Evolutionary conservation across 2,797 vertebrate genomes (phyloP).

Genomic region (Ibycter americanus): DNA sequence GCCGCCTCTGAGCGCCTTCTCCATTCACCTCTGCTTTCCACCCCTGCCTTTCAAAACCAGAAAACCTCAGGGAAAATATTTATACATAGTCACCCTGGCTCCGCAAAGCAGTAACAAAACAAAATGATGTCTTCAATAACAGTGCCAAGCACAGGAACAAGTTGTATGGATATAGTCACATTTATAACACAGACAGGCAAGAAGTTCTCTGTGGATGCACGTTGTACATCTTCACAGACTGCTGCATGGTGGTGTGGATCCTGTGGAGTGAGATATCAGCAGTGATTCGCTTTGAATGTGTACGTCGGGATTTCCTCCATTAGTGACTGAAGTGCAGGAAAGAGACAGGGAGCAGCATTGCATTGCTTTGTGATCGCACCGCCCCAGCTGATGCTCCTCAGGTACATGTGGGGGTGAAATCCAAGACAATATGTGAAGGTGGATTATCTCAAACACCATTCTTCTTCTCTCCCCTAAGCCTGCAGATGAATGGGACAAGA

Average conservation of each 20-base stretch:
- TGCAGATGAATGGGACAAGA: no score
- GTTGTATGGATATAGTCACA: background rate
- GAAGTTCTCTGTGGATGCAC: background rate
- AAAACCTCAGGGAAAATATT: background rate
- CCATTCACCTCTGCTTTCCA: background rate
- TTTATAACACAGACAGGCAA: background rate
- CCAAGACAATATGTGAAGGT: accelerated
- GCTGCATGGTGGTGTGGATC: background rate
- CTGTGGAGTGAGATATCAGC: background rate
- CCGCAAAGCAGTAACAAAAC: background rate
- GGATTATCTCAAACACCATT: background rate
- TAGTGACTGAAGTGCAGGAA: background rate
- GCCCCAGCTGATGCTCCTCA: background rate
- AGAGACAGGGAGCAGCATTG: background rate
- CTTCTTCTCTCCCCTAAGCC: background rate
- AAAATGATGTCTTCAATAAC: background rate
- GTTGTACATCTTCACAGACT: background rate
- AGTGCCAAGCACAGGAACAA: background rate
- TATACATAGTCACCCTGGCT: background rate
- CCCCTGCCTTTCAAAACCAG: background rate
- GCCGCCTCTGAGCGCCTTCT: background rate
- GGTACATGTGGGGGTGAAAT: accelerated
- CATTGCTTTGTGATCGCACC: background rate
- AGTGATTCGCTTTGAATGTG: background rate
- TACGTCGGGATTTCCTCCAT: background rate